Evolutionary conservation across 1,140 invertebrate genomes (phyloP).

Genomic region (Sinella curviseta): DNA sequence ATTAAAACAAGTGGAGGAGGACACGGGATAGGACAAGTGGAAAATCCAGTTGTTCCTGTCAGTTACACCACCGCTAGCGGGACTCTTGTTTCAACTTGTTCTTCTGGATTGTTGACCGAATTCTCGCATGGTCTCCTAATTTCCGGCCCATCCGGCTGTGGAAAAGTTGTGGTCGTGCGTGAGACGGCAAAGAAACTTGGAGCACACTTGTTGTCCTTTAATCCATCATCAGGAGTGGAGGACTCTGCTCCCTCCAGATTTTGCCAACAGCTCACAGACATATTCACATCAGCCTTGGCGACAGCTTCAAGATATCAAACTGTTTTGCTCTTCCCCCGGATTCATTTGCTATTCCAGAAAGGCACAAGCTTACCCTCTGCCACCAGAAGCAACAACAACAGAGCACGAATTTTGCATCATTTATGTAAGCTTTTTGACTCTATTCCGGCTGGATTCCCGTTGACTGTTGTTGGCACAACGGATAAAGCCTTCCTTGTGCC

Average conservation of each 20-base stretch:
- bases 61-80: background rate
- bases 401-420: slow-evolving; percentile 6
- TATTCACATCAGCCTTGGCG: slow-evolving; percentile 27
- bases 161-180: slow-evolving; percentile 59
- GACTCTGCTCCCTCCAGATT: background rate
- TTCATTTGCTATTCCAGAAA: slow-evolving; percentile 39
- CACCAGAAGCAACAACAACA: slow-evolving; percentile 47
- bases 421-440: slow-evolving; percentile 22
- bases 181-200: slow-evolving; percentile 36
- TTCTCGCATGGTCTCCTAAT: slow-evolving; percentile 54
- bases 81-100: too few relatives aligned
- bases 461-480: slow-evolving; percentile 19
- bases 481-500: slow-evolving; percentile 20
- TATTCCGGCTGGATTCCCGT: background rate
- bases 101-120: slow-evolving; percentile 39
- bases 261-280: background rate
- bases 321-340: slow-evolving; percentile 1
- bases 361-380: slow-evolving; percentile 52
- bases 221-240: slow-evolving; percentile 26
- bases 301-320: slow-evolving; percentile 40
- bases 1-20: slow-evolving; percentile 23
- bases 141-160: slow-evolving; percentile 60
- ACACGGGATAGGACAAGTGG: background rate
- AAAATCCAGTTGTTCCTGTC: background rate
- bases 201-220: slow-evolving; percentile 35